Conservation (phyloP, 2,888 invertebrate genomes). For the Melanargia galathea region DNA sequence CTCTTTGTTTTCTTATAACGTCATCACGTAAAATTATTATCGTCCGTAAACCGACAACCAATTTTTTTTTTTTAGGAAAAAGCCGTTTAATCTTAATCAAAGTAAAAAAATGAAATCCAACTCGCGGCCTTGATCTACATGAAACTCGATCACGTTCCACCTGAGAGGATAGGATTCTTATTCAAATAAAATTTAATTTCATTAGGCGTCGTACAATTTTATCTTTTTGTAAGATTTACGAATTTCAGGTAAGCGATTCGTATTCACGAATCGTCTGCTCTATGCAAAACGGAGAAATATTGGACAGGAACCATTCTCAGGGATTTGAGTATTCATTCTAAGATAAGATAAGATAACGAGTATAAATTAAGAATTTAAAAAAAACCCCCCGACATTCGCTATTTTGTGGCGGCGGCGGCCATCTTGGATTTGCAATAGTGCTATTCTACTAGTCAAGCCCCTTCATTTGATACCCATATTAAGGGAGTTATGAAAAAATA, state of each 20-base stretch:
- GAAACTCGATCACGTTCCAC: slow-evolving; percentile 14
- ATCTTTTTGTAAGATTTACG: slow-evolving; percentile 13
- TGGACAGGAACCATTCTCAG: slow-evolving; percentile 2
- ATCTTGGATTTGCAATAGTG: too few relatives aligned
- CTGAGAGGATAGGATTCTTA: slow-evolving; percentile 1
- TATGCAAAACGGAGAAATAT: slow-evolving; percentile 15
- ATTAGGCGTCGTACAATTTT: slow-evolving; percentile 1
- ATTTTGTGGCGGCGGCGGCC: too few relatives aligned
- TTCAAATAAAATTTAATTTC: slow-evolving; percentile 20
- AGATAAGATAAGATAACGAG: too few relatives aligned
- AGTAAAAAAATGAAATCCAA: background rate
- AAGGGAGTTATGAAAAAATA: too few relatives aligned
- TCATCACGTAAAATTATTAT: too few relatives aligned
- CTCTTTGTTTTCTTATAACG: too few relatives aligned
- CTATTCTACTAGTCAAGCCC: too few relatives aligned
- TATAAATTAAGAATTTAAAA: background rate
- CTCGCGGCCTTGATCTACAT: slow-evolving; percentile 2
- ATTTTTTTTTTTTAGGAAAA: too few relatives aligned
- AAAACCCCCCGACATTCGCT: too few relatives aligned
- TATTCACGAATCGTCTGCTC: slow-evolving; percentile 25
- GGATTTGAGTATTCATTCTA: background rate
- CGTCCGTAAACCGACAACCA: too few relatives aligned
- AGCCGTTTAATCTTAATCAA: background rate
- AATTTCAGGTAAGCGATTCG: slow-evolving; percentile 12
- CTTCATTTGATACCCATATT: too few relatives aligned